Conservation (phyloP, 2,797 vertebrate species). For the Coccyzus lansbergi region DNA sequence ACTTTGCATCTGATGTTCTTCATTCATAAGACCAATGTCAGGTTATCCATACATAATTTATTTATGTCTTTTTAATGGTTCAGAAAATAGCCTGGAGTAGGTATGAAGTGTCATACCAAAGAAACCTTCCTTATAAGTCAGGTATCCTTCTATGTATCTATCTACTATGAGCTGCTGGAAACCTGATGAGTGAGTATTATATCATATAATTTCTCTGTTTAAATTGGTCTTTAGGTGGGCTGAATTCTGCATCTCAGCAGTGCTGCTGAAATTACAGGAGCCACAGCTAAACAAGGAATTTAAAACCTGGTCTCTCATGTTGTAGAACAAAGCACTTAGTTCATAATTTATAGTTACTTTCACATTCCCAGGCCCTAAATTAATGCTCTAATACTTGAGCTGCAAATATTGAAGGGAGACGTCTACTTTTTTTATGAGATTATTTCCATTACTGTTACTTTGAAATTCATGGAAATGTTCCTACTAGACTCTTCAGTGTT, state of each 20-base stretch:
- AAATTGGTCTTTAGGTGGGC: background rate
- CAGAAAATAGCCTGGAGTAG: background rate
- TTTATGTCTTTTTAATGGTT: background rate
- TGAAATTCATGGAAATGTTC: conserved; percentile 47
- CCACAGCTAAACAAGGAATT: background rate
- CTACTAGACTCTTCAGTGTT: conserved; percentile 47
- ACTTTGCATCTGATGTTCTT: background rate
- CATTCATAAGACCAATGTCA: background rate
- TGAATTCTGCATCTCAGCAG: background rate
- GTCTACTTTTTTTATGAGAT: conserved; percentile 48
- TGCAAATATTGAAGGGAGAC: conserved; percentile 17
- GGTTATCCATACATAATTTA: background rate
- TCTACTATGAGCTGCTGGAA: background rate
- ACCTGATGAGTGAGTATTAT: background rate
- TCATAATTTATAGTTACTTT: conserved; percentile 20
- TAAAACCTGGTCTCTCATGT: background rate
- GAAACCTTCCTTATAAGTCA: background rate
- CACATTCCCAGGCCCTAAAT: conserved; percentile 4
- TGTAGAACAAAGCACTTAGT: conserved; percentile 11
- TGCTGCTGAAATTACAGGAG: background rate
- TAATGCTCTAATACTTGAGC: background rate
- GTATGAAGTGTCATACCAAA: background rate
- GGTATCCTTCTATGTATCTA: background rate
- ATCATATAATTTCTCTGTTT: background rate
- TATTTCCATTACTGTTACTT: conserved; percentile 51